Conservation (phyloP, 2,113 vertebrate genomes). For the Bambusicola thoracicus region DNA sequence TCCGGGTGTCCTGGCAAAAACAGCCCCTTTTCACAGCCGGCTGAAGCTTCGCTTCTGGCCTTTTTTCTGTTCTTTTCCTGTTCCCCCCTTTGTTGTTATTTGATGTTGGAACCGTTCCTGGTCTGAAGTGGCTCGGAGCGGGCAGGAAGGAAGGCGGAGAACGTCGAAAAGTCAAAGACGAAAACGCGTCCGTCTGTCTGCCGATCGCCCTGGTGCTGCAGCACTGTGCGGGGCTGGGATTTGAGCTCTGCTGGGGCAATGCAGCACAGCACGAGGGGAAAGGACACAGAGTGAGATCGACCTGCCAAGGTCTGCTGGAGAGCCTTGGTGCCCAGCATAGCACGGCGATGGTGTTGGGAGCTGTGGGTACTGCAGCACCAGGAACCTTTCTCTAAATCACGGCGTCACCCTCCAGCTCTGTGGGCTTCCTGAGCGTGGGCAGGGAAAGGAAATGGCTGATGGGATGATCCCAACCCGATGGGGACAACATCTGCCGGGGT, state of each 20-base stretch:
- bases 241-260: not conserved
- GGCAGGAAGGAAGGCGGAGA: conserved; percentile 34
- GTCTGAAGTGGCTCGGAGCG: not conserved
- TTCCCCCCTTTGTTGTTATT: not conserved
- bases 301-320: not conserved
- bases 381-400: rapidly evolving
- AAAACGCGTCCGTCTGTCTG: not conserved
- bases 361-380: not conserved
- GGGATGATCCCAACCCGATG: rapidly evolving
- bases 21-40: not conserved
- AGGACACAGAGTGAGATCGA: not conserved
- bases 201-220: not conserved
- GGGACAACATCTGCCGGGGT: not conserved
- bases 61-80: not conserved
- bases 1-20: conserved; percentile 22
- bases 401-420: not conserved
- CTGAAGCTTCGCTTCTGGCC: conserved; percentile 36
- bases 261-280: rapidly evolving
- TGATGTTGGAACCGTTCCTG: not conserved
- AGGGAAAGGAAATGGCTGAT: not conserved
- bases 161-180: not conserved
- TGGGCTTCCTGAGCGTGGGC: not conserved
- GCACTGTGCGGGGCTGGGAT: not conserved
- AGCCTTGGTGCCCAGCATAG: not conserved
- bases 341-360: not conserved